Conservation (phyloP, 2,888 invertebrate species). For the Tortrix viridana region DNA sequence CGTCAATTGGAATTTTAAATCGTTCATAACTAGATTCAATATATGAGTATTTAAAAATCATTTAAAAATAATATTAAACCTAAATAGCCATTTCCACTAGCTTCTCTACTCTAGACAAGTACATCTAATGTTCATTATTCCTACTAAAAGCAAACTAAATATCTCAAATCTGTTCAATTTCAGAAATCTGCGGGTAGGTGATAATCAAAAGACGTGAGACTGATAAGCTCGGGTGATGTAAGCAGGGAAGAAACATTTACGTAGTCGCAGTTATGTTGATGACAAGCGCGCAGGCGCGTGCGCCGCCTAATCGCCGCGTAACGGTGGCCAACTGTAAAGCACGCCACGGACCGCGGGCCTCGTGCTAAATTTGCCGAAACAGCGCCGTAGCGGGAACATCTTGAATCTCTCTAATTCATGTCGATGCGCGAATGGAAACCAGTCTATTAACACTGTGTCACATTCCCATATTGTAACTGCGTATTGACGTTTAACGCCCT, state of each 20-base stretch:
- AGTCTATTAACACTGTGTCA: constrained; percentile 42
- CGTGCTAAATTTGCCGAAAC: constrained; percentile 84
- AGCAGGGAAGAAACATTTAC: constrained; percentile 26
- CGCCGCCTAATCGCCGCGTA: constrained; percentile 78
- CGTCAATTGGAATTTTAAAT: too few species aligned
- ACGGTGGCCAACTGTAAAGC: constrained; percentile 83
- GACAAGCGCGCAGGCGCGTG: constrained; percentile 61
- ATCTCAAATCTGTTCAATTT: too few species aligned
- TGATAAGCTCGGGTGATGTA: neutral
- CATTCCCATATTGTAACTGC: constrained; percentile 19
- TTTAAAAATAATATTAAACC: too few species aligned
- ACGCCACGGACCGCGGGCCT: constrained; percentile 75
- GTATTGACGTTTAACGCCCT: too few species aligned
- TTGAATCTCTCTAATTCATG: constrained; percentile 71
- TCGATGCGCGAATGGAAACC: constrained; percentile 54
- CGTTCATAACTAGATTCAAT: too few species aligned
- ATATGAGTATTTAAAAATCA: too few species aligned
- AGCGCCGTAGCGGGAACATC: constrained; percentile 77
- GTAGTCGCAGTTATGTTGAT: constrained; percentile 49
- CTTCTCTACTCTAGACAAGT: too few species aligned
- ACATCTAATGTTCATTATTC: too few species aligned
- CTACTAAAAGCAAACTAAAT: too few species aligned
- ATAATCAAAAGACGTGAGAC: neutral
- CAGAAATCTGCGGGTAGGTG: too few species aligned
- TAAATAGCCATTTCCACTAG: too few species aligned